These are phyloP conservation scores for Kradibia gibbosae DNA, from an alignment of 1,140 invertebrate genomes.

Conservation along the genomic window DNA sequence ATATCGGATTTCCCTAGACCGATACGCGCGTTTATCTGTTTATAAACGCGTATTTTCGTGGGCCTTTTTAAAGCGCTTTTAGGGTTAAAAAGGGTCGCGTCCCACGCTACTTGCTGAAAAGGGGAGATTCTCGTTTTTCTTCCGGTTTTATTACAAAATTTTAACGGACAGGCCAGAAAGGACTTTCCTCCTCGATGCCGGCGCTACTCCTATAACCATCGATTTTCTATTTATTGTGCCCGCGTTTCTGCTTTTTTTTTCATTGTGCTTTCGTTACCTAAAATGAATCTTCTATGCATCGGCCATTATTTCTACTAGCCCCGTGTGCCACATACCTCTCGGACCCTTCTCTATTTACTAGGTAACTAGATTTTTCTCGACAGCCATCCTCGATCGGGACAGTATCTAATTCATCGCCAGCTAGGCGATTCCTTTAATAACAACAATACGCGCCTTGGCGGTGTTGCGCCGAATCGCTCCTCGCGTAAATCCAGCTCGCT, in stretches of 20 bases:
- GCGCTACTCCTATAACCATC: background rate
- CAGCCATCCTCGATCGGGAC: background rate
- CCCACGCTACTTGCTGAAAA: constrained; percentile 21
- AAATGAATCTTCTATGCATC: constrained; percentile 13
- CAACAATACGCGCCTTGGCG: too few species aligned
- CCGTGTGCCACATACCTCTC: background rate
- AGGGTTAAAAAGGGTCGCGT: constrained; percentile 45
- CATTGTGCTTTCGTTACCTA: constrained; percentile 17
- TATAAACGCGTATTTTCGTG: constrained; percentile 16
- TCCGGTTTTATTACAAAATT: constrained; percentile 40
- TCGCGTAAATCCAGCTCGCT: too few species aligned
- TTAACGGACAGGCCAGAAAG: constrained; percentile 33
- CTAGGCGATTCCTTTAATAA: background rate
- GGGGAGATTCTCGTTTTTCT: background rate
- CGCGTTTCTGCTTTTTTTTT: constrained; percentile 17
- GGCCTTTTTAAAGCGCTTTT: constrained; percentile 34
- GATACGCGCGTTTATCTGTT: constrained; percentile 26
- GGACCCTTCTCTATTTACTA: background rate
- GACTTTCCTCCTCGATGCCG: background rate
- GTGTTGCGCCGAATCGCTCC: too few species aligned
- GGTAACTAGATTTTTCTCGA: constrained; percentile 1
- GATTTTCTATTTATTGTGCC: constrained; percentile 21
- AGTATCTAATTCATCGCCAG: background rate
- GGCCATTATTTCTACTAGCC: background rate
- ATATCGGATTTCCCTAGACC: constrained; percentile 53